Percentiles rank a stretch among this genome's conserved stretches.
phyloP scores from a whole-genome alignment of 2,797 vertebrate genomes.

The Falco naumanni region DNA sequence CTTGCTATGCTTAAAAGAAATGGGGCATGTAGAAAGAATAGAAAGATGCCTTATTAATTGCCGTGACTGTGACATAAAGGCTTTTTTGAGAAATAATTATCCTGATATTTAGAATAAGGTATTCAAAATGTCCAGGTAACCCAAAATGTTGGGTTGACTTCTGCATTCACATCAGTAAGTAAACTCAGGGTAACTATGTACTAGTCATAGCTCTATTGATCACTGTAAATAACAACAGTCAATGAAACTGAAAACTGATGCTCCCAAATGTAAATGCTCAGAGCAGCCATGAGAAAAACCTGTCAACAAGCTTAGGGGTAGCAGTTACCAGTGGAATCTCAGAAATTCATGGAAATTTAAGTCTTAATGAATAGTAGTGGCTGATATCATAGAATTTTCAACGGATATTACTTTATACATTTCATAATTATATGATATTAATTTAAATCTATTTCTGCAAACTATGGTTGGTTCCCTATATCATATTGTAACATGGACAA shows the following conservation, averaged over 20 bases:
- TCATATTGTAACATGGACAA: background rate
- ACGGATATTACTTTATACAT: background rate
- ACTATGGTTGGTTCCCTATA: background rate
- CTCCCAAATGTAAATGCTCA: background rate
- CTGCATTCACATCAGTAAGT: background rate
- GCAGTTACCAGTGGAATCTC: background rate
- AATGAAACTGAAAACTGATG: background rate
- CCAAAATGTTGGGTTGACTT: background rate
- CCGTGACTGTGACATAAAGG: constrained; percentile 10
- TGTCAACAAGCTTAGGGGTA: background rate
- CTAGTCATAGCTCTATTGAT: background rate
- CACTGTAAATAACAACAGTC: background rate
- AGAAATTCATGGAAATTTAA: background rate
- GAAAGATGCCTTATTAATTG: constrained; percentile 16
- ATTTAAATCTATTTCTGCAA: background rate
- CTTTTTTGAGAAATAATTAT: constrained; percentile 13
- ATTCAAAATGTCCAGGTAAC: background rate
- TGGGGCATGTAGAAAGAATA: constrained; percentile 24
- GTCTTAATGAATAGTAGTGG: background rate
- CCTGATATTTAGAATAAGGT: background rate
- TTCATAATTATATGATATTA: background rate
- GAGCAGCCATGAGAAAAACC: background rate
- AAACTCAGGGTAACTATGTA: background rate
- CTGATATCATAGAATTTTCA: background rate
- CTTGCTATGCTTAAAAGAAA: constrained; percentile 18